A percentile compares a stretch with the other conserved stretches of the same genome.
Evolutionary conservation across 2,113 vertebrate species (phyloP).

Genomic region (Alligator sinensis): DNA sequence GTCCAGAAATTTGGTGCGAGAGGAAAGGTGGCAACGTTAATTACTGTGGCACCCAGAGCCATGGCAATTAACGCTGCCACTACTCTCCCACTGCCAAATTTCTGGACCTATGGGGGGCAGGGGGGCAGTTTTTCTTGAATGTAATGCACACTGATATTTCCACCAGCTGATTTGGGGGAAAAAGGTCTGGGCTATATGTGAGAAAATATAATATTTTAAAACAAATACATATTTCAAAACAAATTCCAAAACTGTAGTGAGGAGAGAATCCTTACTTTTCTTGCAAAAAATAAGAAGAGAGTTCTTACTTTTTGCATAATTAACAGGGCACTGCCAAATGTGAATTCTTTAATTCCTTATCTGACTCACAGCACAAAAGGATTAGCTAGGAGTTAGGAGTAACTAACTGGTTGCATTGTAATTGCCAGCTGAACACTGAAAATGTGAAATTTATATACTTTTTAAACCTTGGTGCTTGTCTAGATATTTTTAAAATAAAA

Average conservation of each 20-base stretch:
- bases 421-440: background rate
- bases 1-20: too few relatives aligned
- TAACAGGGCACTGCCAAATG: background rate
- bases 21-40: too few relatives aligned
- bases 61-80: too few relatives aligned
- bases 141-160: too few relatives aligned
- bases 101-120: too few relatives aligned
- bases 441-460: background rate
- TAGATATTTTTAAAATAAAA: background rate
- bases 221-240: background rate
- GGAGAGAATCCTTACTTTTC: background rate
- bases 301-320: background rate
- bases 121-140: too few relatives aligned
- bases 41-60: too few relatives aligned
- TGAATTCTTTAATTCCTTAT: background rate
- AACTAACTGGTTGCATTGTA: background rate
- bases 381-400: background rate
- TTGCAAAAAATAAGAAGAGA: background rate
- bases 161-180: too few relatives aligned
- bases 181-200: too few relatives aligned
- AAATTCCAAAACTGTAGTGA: background rate
- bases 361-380: background rate
- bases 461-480: background rate
- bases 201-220: too few relatives aligned
- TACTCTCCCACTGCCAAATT: too few relatives aligned